Evolutionary conservation across 2,113 vertebrate species (phyloP).

Genomic region (Eulemur rufifrons): DNA sequence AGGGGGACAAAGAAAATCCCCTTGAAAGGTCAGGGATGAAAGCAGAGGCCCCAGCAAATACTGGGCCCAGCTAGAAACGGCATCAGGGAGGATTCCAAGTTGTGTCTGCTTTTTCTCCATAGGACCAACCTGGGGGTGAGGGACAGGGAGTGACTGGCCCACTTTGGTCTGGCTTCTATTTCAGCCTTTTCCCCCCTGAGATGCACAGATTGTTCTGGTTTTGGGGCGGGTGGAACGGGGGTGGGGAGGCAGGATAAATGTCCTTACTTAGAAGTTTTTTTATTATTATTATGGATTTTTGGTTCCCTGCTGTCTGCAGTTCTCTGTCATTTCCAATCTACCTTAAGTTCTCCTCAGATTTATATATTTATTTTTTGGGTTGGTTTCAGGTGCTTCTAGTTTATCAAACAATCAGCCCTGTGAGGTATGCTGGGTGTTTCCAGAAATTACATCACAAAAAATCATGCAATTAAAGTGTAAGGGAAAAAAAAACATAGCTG

Average conservation of each 20-base stretch:
- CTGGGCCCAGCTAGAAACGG: not conserved
- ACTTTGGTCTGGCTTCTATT: not conserved
- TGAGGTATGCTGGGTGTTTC: slow-evolving; percentile 83
- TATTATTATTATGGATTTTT: not conserved
- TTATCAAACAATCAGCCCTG: slow-evolving; percentile 84
- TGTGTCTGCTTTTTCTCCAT: not conserved
- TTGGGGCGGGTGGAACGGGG: not conserved
- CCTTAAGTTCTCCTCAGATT: slow-evolving; percentile 50
- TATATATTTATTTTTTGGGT: slow-evolving; percentile 72
- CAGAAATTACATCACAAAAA: slow-evolving; percentile 88
- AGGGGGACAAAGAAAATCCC: not conserved
- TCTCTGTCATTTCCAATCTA: slow-evolving; percentile 59
- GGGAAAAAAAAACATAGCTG: slow-evolving; percentile 79
- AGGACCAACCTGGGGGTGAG: not conserved
- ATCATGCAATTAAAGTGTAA: slow-evolving; percentile 85
- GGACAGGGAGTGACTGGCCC: not conserved
- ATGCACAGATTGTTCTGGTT: not conserved
- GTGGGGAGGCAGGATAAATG: not conserved
- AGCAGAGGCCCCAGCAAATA: not conserved
- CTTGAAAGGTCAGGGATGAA: not conserved
- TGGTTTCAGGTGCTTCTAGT: slow-evolving; percentile 77
- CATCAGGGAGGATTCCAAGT: not conserved
- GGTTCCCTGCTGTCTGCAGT: not conserved
- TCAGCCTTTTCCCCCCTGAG: not conserved
- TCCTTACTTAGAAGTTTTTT: not conserved